A percentile compares a stretch with the other conserved stretches of the same genome.
phyloP scores from a whole-genome alignment of 2,113 vertebrate species.

The Hippopotamus amphibius region DNA sequence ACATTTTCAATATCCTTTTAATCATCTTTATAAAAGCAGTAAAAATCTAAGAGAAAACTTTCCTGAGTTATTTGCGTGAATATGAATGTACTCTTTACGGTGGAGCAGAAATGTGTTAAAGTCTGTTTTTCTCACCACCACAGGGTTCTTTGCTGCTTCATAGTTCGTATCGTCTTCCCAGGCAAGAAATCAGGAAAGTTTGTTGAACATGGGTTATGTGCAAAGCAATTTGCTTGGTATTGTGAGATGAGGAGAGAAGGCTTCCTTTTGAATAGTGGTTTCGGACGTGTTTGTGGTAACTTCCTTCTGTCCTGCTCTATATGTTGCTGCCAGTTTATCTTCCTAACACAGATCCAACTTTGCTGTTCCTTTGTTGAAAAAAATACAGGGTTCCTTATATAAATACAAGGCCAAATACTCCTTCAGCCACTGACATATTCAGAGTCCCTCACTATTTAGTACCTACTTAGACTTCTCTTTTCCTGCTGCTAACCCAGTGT shows the following conservation, averaged over 20 bases:
- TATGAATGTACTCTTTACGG: not conserved
- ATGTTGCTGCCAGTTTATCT: not conserved
- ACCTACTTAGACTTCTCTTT: not conserved
- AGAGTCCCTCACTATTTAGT: not conserved
- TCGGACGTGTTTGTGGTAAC: not conserved
- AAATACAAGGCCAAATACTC: not conserved
- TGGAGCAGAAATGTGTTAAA: not conserved
- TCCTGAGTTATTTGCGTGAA: slow-evolving; percentile 12
- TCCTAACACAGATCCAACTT: slow-evolving; percentile 2
- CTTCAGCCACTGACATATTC: not conserved
- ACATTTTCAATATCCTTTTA: not conserved
- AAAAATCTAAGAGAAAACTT: slow-evolving; percentile 28
- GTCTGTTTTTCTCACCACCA: not conserved
- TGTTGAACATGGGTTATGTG: not conserved
- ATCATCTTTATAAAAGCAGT: slow-evolving; percentile 34
- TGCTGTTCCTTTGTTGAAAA: slow-evolving; percentile 12
- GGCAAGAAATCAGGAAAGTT: slow-evolving; percentile 39
- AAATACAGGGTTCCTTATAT: not conserved
- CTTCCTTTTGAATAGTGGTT: not conserved
- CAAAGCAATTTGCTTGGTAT: not conserved
- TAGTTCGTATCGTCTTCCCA: slow-evolving; percentile 1
- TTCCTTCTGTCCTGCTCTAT: not conserved
- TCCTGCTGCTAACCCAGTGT: too few relatives aligned
- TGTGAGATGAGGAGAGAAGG: not conserved
- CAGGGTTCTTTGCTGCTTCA: not conserved